Evolutionary conservation across 2,797 vertebrate genomes (phyloP).

Genomic region (Ctenosaura bakeri): DNA sequence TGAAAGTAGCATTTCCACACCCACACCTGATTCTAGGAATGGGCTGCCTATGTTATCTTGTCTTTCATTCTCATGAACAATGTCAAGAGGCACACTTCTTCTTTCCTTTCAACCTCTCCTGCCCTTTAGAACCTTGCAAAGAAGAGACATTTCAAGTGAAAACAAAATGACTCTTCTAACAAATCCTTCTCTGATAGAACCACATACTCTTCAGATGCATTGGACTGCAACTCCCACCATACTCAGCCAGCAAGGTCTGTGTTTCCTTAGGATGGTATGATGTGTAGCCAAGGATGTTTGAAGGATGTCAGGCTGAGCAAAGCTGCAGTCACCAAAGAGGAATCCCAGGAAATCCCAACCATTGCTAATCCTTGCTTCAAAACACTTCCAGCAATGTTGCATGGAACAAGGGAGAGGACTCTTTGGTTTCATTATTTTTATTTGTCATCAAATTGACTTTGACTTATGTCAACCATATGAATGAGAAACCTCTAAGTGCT

Average conservation of each 20-base stretch:
- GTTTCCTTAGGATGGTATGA: no score
- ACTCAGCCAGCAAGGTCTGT: no score
- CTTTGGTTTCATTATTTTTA: not conserved
- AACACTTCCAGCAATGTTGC: not conserved
- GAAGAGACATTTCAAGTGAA: not conserved
- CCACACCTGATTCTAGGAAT: fast-evolving
- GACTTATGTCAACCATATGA: no score
- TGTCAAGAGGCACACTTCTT: not conserved
- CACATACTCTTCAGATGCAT: no score
- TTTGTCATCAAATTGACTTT: no score
- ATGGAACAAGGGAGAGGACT: not conserved
- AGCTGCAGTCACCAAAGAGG: not conserved
- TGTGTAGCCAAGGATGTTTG: no score
- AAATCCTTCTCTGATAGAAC: no score
- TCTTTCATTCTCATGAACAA: not conserved
- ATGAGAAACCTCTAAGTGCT: no score
- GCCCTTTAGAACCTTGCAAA: conserved; percentile 1
- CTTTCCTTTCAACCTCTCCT: not conserved
- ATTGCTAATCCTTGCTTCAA: not conserved
- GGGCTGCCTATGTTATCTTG: not conserved
- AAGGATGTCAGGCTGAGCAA: no score
- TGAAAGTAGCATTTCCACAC: not conserved
- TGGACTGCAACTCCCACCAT: no score
- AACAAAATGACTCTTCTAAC: not conserved
- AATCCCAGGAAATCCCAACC: conserved; percentile 29